A percentile compares a stretch with the other conserved stretches of the same genome.
phyloP scores from a whole-genome alignment of 2,888 invertebrate species.

The Scotopteryx bipunctaria region DNA sequence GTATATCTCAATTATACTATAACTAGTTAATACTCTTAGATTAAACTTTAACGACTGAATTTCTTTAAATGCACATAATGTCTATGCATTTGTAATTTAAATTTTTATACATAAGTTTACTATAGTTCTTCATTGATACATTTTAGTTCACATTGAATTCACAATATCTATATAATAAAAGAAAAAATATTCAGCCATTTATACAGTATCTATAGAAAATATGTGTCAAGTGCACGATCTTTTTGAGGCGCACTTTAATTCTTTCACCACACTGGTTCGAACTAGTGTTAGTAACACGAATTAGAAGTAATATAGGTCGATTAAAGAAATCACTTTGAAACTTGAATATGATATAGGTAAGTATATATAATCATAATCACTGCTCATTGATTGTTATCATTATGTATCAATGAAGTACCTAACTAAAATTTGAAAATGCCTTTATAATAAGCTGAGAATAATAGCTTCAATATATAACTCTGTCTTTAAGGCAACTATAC shows the following conservation, averaged over 20 bases:
- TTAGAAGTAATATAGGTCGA: too few relatives aligned
- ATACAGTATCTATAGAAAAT: too few relatives aligned
- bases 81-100: slow-evolving; percentile 66
- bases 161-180: too few relatives aligned
- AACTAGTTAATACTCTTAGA: slow-evolving; percentile 69
- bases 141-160: neutral
- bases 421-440: neutral
- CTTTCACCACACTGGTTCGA: too few relatives aligned
- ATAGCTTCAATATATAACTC: neutral
- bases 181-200: too few relatives aligned
- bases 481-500: too few relatives aligned
- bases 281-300: too few relatives aligned
- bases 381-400: neutral
- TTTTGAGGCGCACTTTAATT: too few relatives aligned
- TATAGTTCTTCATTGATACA: slow-evolving; percentile 16
- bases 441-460: neutral
- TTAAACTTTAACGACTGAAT: slow-evolving; percentile 68
- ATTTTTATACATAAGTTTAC: slow-evolving; percentile 48
- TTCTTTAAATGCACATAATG: slow-evolving; percentile 65
- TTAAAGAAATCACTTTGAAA: too few relatives aligned
- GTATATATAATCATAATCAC: neutral
- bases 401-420: slow-evolving; percentile 46
- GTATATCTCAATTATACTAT: slow-evolving; percentile 12
- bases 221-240: too few relatives aligned
- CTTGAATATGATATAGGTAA: neutral